A percentile compares a stretch with the other conserved stretches of the same genome.
Evolutionary conservation across 2,113 vertebrate genomes (phyloP).

Genomic region (Lagopus muta): DNA sequence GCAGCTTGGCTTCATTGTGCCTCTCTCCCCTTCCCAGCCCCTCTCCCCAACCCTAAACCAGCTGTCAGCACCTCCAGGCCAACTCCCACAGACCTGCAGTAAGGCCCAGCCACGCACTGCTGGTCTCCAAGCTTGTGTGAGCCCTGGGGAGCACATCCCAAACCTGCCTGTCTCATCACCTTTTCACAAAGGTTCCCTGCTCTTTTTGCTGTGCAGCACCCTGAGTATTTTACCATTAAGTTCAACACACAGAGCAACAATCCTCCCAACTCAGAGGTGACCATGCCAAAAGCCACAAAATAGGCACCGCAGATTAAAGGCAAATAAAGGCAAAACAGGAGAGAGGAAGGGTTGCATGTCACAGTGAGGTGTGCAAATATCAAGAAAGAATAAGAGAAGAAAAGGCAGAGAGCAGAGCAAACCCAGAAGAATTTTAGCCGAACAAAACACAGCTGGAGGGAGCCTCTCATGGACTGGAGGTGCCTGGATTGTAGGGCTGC

Average conservation of each 20-base stretch:
- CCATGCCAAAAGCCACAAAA: neutral
- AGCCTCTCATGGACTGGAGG: neutral
- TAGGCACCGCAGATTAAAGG: neutral
- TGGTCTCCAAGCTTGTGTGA: neutral
- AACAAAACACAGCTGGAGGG: slow-evolving; percentile 17
- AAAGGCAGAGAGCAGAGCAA: neutral
- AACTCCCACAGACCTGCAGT: neutral
- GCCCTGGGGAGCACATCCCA: neutral
- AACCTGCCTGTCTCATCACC: neutral
- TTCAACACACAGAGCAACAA: neutral
- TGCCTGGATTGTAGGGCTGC: neutral
- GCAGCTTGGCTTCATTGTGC: neutral
- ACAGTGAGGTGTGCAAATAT: neutral
- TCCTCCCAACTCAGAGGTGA: neutral
- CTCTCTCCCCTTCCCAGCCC: neutral
- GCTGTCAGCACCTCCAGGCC: neutral
- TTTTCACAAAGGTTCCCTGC: neutral
- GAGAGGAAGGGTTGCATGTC: neutral
- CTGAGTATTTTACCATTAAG: neutral
- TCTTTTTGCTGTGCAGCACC: neutral
- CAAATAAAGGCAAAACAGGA: neutral
- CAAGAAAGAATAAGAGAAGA: neutral
- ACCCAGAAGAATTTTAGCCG: neutral
- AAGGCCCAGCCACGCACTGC: neutral
- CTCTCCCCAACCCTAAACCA: neutral